A percentile compares a stretch with the other conserved stretches of the same genome.
These are phyloP conservation scores for Montipora capricornis DNA, from an alignment of 64 coral and sea anemone genomes.

Conservation along the genomic window DNA sequence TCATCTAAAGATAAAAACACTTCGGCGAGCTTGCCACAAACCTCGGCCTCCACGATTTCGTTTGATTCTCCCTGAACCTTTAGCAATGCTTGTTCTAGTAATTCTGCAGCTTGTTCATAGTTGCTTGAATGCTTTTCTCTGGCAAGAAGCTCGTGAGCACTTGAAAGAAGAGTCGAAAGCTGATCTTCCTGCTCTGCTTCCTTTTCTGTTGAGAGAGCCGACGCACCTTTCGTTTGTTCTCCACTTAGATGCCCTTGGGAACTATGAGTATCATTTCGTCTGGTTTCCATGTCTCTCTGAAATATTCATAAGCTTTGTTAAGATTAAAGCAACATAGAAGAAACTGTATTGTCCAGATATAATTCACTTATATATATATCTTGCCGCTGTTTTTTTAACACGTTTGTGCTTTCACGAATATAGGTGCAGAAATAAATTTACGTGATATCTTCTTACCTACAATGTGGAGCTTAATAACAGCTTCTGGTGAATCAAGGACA, in stretches of 20 bases:
- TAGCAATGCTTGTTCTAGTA: slow-evolving; percentile 3
- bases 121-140: background rate
- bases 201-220: background rate
- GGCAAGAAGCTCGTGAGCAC: background rate
- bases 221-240: background rate
- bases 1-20: background rate
- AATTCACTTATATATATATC: background rate
- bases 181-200: background rate
- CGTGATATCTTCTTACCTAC: too few relatives aligned
- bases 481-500: background rate
- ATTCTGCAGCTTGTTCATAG: slow-evolving; percentile 16
- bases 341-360: too few relatives aligned
- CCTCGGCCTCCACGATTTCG: background rate
- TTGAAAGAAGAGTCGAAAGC: slow-evolving; percentile 20
- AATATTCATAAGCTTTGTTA: background rate
- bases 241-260: background rate
- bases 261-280: background rate
- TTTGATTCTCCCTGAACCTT: slow-evolving; percentile 1
- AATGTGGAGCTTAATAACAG: too few relatives aligned
- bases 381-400: too few relatives aligned
- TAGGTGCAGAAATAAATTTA: too few relatives aligned
- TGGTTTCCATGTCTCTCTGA: background rate
- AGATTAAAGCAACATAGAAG: background rate
- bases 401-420: background rate
- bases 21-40: slow-evolving; percentile 30